phyloP scores from a whole-genome alignment of 2,888 invertebrate genomes.

The Torymus auratus region DNA sequence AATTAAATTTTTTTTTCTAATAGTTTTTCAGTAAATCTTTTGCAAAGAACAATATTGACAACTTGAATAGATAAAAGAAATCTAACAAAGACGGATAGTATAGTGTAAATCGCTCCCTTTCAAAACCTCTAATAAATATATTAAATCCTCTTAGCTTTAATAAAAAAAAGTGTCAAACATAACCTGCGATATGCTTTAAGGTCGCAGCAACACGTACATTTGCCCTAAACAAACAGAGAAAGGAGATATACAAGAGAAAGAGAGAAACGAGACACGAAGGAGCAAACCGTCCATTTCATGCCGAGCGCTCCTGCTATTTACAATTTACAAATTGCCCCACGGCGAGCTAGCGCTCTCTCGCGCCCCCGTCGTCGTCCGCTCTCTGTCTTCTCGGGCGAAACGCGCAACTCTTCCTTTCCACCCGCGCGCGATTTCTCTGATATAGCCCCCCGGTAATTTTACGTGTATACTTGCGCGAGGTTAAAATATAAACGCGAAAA shows the following conservation, averaged over 20 bases:
- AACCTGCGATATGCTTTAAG: no score
- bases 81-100: no score
- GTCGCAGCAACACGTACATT: not conserved
- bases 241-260: not conserved
- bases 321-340: constrained; percentile 68
- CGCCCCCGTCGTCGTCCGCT: constrained; percentile 51
- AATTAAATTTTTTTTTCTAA: no score
- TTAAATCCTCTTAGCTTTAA: no score
- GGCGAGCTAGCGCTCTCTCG: constrained; percentile 61
- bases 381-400: constrained; percentile 39
- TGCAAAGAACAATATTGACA: no score
- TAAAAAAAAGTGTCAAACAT: no score
- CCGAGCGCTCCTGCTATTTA: constrained; percentile 63
- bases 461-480: not conserved
- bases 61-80: no score
- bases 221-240: not conserved
- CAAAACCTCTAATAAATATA: no score
- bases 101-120: no score
- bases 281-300: constrained; percentile 23
- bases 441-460: not conserved
- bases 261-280: constrained; percentile 1
- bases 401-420: constrained; percentile 50
- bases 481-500: no score
- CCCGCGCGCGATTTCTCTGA: constrained; percentile 12
- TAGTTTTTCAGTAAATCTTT: no score